phyloP scores from a whole-genome alignment of 2,113 vertebrate species.

The Corydoras sp. region DNA sequence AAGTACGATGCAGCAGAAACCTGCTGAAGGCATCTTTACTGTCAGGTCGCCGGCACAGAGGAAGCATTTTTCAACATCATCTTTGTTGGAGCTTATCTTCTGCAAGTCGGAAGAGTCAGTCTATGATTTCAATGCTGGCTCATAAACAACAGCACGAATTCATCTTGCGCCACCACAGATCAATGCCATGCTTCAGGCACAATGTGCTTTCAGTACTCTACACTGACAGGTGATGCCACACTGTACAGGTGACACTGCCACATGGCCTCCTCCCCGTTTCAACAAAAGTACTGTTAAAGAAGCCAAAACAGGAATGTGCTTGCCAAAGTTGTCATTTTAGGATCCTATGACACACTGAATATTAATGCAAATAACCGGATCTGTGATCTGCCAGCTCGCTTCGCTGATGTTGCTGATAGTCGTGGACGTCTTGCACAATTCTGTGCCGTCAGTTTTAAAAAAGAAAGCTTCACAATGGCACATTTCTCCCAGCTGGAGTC shows the following conservation, averaged over 20 bases:
- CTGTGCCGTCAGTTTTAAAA: background rate
- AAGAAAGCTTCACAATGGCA: background rate
- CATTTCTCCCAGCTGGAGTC: background rate
- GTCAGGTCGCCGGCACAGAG: too few relatives aligned
- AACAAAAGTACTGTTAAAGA: background rate
- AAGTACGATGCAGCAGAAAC: too few relatives aligned
- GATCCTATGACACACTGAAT: background rate
- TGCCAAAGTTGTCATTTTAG: background rate
- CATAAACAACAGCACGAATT: slow-evolving; percentile 2
- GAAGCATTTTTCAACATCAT: too few relatives aligned
- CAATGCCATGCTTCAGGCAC: background rate
- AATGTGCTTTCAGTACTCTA: slow-evolving; percentile 26
- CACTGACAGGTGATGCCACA: slow-evolving; percentile 7
- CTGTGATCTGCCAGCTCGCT: too few relatives aligned
- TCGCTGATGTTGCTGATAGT: background rate
- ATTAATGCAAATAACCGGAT: background rate
- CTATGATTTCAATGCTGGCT: slow-evolving; percentile 21
- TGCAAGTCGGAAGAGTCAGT: background rate
- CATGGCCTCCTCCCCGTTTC: background rate
- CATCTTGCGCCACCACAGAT: background rate
- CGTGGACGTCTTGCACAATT: background rate
- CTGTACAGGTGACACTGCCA: slow-evolving; percentile 7
- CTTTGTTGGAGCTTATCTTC: slow-evolving; percentile 19
- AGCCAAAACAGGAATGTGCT: background rate
- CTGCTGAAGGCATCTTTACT: too few relatives aligned